Conservation (phyloP, 2,888 invertebrate species). For the Cephus rjabovi region DNA sequence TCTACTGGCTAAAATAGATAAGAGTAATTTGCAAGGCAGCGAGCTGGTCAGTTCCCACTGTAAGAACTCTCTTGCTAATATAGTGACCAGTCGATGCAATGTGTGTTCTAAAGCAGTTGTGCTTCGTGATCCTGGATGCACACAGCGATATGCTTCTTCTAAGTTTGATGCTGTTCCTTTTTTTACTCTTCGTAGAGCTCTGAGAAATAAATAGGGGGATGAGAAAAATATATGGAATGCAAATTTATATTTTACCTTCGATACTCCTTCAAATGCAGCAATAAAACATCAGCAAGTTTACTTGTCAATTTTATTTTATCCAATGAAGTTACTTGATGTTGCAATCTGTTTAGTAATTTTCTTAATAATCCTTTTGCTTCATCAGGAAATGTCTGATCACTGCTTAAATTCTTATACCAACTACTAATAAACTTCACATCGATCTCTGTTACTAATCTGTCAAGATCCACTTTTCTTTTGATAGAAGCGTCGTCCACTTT, state of each 20-base stretch:
- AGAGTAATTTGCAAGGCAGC: conserved; percentile 73
- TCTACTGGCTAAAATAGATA: conserved; percentile 73
- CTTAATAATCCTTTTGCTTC: conserved; percentile 66
- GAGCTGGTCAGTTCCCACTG: conserved; percentile 79
- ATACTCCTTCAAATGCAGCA: conserved; percentile 75
- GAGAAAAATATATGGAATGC: conserved; percentile 1
- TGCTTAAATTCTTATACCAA: conserved; percentile 69
- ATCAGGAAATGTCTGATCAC: conserved; percentile 65
- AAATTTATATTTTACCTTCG: conserved; percentile 59
- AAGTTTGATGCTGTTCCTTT: conserved; percentile 48
- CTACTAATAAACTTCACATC: conserved; percentile 66
- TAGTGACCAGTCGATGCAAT: conserved; percentile 71
- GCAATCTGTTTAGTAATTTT: conserved; percentile 62
- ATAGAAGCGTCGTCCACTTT: background rate
- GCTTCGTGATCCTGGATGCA: conserved; percentile 56
- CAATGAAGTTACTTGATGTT: conserved; percentile 60
- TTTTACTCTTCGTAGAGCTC: conserved; percentile 53
- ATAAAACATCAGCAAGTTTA: conserved; percentile 69
- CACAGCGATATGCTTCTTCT: conserved; percentile 56
- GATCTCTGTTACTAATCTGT: conserved; percentile 64
- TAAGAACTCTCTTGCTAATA: conserved; percentile 72
- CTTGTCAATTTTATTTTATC: conserved; percentile 65
- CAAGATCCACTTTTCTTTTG: conserved; percentile 33
- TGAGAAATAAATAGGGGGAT: conserved; percentile 20
- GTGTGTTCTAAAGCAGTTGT: conserved; percentile 70